Percentiles rank a stretch among this genome's conserved stretches.
These are phyloP conservation scores for Aphelocoma californica DNA, from an alignment of 2,797 vertebrate species.

Conservation along the genomic window DNA sequence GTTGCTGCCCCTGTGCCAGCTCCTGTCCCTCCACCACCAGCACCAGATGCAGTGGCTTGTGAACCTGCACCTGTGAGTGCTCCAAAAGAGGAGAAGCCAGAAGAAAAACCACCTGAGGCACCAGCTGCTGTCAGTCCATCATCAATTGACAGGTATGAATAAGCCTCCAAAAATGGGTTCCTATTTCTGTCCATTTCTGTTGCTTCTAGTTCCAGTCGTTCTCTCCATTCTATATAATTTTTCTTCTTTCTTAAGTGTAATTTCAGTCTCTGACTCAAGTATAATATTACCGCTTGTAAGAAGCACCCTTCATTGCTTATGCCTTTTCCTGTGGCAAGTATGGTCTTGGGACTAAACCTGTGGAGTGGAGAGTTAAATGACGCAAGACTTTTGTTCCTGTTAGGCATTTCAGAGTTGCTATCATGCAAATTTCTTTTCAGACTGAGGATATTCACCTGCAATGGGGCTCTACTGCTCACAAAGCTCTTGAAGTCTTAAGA, in stretches of 20 bases:
- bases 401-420: not conserved
- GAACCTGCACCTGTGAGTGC: constrained; percentile 71
- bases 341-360: not conserved
- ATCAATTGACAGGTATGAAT: constrained; percentile 70
- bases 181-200: not conserved
- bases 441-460: not conserved
- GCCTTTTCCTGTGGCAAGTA: not conserved
- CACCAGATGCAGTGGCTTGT: constrained; percentile 58
- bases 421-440: not conserved
- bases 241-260: not conserved
- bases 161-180: not conserved
- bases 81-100: constrained; percentile 76
- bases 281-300: not conserved
- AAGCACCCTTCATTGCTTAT: not conserved
- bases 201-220: not conserved
- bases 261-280: not conserved
- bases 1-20: constrained; percentile 53
- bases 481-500: not conserved
- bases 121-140: constrained; percentile 70
- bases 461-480: not conserved
- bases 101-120: constrained; percentile 76
- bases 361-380: not conserved
- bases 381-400: not conserved
- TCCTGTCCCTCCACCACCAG: constrained; percentile 63
- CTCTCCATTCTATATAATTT: not conserved